Evolutionary conservation across 1,140 invertebrate species (phyloP), one percentile per base, ranked within the genome.

Genomic region (Cydia pomonella): DNA sequence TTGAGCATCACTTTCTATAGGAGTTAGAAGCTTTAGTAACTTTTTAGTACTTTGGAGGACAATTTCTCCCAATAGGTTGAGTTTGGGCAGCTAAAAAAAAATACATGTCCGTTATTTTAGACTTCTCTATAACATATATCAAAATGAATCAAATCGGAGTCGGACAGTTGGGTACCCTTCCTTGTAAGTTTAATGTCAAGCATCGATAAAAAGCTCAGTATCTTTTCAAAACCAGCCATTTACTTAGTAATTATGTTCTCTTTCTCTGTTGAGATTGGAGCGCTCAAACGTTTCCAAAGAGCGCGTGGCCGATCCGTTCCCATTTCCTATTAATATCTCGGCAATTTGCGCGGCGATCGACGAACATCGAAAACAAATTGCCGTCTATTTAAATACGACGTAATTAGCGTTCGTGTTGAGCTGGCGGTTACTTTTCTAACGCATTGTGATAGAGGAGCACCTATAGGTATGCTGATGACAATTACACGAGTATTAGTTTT

Each of bases 261-360:
- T 53, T 53, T 53, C 50, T 18, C 50, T 18, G 0, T 47, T 47
- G 6, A 18, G 53, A 23, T 23, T 23, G n/a, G 9, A 23, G 9
- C 9, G 18, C 10, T 59, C 18, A 59, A 59, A 59, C 21, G 9
- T 59, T 23, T 23, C 53, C 7, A 59, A n/a, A 10, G 18, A 59
- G 18, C 16, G 18, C 16, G 53, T n/a, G 53, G 18, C 53, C 21
- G 18, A 23, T 59, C 53, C 53, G 21, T 12, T 59, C 53, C 53
- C 53, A 59, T 59, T 59, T 59, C 53, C 53, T 59, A 59, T 23
- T 59, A 59, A 59, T 59, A 59, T 23, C 53, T 59, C 53, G 7
- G 53, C 53, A 59, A 59, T 59, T 59, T 59, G 53, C 53, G 53
- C 53, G 53, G 53, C 53, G 18, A 59, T 59, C 53, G 53, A 59